Evolutionary conservation across 2,113 vertebrate genomes (phyloP).

Genomic region (Pygoscelis antarcticus): DNA sequence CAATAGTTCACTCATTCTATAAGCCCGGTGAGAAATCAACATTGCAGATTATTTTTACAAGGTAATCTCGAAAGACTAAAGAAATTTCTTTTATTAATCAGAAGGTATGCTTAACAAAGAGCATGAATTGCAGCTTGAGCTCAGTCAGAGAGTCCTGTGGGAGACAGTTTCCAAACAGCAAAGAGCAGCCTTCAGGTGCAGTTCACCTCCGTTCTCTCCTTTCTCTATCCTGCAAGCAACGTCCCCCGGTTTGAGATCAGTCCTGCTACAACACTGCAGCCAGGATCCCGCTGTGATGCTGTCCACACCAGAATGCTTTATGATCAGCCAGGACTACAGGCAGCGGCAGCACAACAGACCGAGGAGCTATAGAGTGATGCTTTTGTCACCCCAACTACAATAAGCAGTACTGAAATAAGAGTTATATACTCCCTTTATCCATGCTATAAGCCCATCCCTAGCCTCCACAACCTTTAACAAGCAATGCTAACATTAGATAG

Average conservation of each 20-base stretch:
- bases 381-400: not conserved
- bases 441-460: not conserved
- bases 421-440: not conserved
- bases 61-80: not conserved
- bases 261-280: not conserved
- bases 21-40: not conserved
- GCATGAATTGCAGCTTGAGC: not conserved
- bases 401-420: not conserved
- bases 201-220: fast-evolving
- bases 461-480: not conserved
- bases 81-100: not conserved
- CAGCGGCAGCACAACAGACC: not conserved
- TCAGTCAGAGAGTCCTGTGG: not conserved
- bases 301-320: not conserved
- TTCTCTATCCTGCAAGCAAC: not conserved
- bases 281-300: not conserved
- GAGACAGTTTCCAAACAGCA: not conserved
- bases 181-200: not conserved
- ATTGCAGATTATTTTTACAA: not conserved
- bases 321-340: not conserved
- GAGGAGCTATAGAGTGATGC: fast-evolving
- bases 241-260: not conserved
- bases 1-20: not conserved
- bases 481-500: not conserved
- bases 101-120: not conserved